These are phyloP conservation scores for Hirudinaria manillensis DNA, from an alignment of 2,888 invertebrate species.

Conservation along the genomic window DNA sequence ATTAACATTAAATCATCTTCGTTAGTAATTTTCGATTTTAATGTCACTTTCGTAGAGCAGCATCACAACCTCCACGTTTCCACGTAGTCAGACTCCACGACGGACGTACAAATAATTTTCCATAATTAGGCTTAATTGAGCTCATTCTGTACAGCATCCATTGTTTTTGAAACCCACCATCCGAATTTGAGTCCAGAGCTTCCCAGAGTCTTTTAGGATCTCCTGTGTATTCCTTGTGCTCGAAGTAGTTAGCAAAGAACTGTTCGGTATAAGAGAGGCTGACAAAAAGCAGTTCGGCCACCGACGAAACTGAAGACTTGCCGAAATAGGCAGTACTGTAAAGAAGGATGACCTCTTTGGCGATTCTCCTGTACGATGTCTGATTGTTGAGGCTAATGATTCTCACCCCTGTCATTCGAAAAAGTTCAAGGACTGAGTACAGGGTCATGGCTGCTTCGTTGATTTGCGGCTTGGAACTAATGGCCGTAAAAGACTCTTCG, in stretches of 20 bases:
- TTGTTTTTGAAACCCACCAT: neutral
- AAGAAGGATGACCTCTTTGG: constrained; percentile 14
- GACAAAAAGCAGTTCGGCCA: constrained; percentile 9
- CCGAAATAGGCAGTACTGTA: neutral
- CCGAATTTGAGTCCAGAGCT: neutral
- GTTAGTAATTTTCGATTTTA: too few relatives aligned
- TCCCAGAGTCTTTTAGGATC: constrained; percentile 15
- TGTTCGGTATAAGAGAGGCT: neutral
- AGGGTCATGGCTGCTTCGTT: constrained; percentile 14
- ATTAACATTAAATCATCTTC: too few relatives aligned
- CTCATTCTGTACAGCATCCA: too few relatives aligned
- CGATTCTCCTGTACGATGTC: neutral
- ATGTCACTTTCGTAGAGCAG: too few relatives aligned
- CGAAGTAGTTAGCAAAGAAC: neutral
- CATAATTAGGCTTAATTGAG: too few relatives aligned
- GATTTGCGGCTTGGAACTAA: constrained; percentile 20
- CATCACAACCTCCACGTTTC: neutral
- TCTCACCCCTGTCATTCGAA: neutral
- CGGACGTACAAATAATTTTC: too few relatives aligned
- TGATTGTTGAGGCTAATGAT: neutral
- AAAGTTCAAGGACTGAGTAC: neutral
- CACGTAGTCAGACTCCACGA: too few relatives aligned
- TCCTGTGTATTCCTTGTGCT: neutral
- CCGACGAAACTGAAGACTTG: neutral
- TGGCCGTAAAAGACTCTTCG: neutral